Conservation (phyloP, 2,113 vertebrate genomes). For the Scortum barcoo region DNA sequence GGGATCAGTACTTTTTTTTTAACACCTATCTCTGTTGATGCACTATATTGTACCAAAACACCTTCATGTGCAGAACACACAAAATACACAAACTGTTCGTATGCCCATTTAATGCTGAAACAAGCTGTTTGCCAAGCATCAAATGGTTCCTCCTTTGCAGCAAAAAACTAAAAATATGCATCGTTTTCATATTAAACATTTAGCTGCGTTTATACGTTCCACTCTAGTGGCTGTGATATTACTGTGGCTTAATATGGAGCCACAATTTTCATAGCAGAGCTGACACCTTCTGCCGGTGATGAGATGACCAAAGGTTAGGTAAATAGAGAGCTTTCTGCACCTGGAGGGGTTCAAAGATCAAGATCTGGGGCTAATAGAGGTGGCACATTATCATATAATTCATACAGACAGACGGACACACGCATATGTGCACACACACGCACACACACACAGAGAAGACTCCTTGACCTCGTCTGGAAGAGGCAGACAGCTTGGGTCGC, state of each 20-base stretch:
- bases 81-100: not conserved
- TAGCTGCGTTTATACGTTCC: not conserved
- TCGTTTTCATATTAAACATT: not conserved
- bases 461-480: conserved; percentile 69
- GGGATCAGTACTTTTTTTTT: not conserved
- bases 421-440: not conserved
- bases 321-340: conserved; percentile 20
- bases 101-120: not conserved
- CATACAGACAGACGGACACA: conserved; percentile 8
- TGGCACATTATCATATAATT: conserved; percentile 35
- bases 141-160: not conserved
- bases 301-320: conserved; percentile 2
- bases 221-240: not conserved
- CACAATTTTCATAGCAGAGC: not conserved
- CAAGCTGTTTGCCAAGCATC: not conserved
- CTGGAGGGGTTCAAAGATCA: conserved; percentile 10
- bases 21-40: not conserved
- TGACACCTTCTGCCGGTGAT: not conserved
- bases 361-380: conserved; percentile 30
- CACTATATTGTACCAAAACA: not conserved
- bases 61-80: not conserved
- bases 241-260: not conserved
- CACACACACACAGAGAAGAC: conserved; percentile 25
- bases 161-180: not conserved
- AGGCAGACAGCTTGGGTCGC: conserved; percentile 63